phyloP scores from a whole-genome alignment of 2,888 invertebrate species.

The Monoplex corrugatus region DNA sequence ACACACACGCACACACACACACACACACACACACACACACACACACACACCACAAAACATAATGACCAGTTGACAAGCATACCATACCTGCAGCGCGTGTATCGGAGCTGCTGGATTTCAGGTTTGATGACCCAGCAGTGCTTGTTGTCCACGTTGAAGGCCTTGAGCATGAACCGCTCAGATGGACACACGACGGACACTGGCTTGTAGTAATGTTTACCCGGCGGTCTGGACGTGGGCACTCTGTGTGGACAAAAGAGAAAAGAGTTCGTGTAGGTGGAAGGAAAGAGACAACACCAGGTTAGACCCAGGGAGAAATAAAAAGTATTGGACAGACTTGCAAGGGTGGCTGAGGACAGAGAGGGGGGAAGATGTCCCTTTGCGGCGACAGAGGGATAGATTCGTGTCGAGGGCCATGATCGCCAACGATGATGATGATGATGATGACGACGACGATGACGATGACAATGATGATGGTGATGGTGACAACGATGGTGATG shows the following conservation, averaged over 20 bases:
- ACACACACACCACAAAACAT: neutral
- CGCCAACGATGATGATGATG: too few relatives aligned
- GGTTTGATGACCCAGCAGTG: constrained; percentile 54
- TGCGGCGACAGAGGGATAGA: too few relatives aligned
- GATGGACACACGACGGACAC: constrained; percentile 49
- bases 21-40: constrained; percentile 14
- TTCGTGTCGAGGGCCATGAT: too few relatives aligned
- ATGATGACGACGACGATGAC: too few relatives aligned
- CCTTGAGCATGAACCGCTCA: constrained; percentile 51
- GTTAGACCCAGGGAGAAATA: neutral
- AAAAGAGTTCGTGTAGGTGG: neutral
- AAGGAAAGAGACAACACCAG: too few relatives aligned
- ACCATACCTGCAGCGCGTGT: constrained; percentile 48
- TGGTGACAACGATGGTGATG: too few relatives aligned
- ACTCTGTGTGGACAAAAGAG: constrained; percentile 22
- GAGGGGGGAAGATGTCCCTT: too few relatives aligned
- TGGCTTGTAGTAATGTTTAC: constrained; percentile 17
- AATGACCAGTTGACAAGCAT: neutral
- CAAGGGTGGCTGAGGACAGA: neutral
- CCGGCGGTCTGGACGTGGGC: constrained; percentile 15
- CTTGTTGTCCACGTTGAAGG: constrained; percentile 48
- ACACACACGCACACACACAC: neutral
- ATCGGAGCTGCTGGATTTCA: constrained; percentile 49
- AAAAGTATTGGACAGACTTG: neutral
- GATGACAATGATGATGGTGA: too few relatives aligned